Evolutionary conservation across 2,113 vertebrate genomes (phyloP).

Genomic region (Atrichornis clamosus): DNA sequence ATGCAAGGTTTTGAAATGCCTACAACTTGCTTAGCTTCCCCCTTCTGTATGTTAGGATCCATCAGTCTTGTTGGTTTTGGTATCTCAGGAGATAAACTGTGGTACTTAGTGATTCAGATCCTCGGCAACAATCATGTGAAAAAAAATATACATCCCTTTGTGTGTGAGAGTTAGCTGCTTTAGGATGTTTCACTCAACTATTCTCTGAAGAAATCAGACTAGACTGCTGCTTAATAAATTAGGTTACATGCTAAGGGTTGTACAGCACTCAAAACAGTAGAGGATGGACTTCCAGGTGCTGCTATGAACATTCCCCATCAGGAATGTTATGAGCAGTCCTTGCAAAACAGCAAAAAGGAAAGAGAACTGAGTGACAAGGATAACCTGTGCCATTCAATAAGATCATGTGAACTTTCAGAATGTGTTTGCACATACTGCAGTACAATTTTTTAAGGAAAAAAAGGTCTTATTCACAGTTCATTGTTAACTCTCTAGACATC

Average conservation of each 20-base stretch:
- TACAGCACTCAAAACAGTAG: neutral
- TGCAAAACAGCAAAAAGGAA: neutral
- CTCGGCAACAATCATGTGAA: neutral
- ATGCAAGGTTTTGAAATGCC: neutral
- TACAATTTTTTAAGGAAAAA: accelerated
- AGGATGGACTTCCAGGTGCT: neutral
- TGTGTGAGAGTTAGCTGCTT: accelerated
- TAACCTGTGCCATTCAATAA: neutral
- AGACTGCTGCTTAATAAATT: neutral
- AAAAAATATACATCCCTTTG: neutral
- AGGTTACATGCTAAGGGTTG: neutral
- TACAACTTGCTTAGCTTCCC: neutral
- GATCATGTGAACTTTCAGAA: neutral
- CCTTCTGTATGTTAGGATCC: neutral
- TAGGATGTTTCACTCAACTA: neutral
- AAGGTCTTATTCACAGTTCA: neutral
- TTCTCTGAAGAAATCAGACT: neutral
- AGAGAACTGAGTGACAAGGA: neutral
- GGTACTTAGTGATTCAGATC: neutral
- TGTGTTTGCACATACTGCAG: neutral
- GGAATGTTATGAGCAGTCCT: neutral
- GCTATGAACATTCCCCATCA: neutral
- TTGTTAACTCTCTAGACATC: neutral
- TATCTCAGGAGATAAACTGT: neutral
- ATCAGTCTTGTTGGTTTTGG: neutral